A percentile compares a stretch with the other conserved stretches of the same genome.
Conservation (phyloP, 2,888 invertebrate species). For the Drosophila emarginata region DNA sequence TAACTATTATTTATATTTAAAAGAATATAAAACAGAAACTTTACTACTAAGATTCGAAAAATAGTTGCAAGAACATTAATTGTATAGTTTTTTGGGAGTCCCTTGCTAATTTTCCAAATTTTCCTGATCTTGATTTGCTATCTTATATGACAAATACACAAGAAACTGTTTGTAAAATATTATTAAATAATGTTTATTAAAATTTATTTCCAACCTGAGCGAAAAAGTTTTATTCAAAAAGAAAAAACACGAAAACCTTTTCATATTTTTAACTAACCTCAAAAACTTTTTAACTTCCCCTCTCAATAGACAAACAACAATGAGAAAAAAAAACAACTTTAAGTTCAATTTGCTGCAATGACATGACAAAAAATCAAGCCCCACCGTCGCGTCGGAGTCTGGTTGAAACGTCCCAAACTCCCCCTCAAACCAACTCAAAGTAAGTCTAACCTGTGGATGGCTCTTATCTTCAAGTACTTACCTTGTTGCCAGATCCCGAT, state of each 20-base stretch:
- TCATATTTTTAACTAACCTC: constrained; percentile 9
- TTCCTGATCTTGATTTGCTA: too few species aligned
- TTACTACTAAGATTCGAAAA: too few species aligned
- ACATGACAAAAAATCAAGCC: constrained; percentile 42
- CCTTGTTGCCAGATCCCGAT: constrained; percentile 93
- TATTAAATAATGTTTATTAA: neutral
- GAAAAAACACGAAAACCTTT: neutral
- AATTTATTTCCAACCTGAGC: neutral
- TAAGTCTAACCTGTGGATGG: constrained; percentile 10
- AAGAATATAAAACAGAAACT: too few species aligned
- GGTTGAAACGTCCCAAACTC: neutral
- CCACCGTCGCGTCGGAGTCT: neutral
- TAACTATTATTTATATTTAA: too few species aligned
- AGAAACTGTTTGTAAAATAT: neutral
- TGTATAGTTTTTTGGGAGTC: too few species aligned
- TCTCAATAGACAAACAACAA: neutral
- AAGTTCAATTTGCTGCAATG: constrained; percentile 60
- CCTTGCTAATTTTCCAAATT: too few species aligned
- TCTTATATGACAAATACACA: too few species aligned
- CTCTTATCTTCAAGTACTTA: constrained; percentile 81
- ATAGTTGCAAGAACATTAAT: too few species aligned
- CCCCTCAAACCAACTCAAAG: neutral
- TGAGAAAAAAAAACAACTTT: constrained; percentile 31
- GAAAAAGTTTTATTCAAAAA: neutral
- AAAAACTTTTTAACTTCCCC: neutral